These are phyloP conservation scores for Rhea americana DNA, from an alignment of 2,113 vertebrate species.

Conservation along the genomic window DNA sequence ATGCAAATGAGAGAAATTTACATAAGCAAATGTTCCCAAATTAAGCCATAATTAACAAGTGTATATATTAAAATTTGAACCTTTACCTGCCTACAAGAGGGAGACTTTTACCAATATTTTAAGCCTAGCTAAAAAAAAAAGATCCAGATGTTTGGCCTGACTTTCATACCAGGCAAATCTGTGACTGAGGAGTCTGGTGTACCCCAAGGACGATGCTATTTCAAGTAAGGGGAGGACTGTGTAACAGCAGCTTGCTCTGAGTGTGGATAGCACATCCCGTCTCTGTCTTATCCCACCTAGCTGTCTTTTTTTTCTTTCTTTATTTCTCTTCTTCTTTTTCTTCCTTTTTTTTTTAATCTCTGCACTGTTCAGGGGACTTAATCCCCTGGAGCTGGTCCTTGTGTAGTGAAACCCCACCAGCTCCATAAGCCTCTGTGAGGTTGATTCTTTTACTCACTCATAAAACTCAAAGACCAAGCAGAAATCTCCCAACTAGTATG, in stretches of 20 bases:
- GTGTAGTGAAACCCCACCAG: neutral
- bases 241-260: neutral
- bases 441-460: fast-evolving
- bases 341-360: neutral
- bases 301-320: too few species aligned
- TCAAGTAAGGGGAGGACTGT: neutral
- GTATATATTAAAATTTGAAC: neutral
- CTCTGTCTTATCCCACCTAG: neutral
- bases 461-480: neutral
- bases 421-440: neutral
- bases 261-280: neutral
- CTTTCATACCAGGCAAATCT: neutral
- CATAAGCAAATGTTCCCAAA: neutral
- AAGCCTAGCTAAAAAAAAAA: neutral
- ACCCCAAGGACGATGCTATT: neutral
- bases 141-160: neutral
- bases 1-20: neutral
- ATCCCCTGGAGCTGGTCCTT: neutral
- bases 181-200: neutral
- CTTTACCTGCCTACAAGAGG: neutral
- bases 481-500: neutral
- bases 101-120: neutral
- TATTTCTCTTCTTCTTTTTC: too few species aligned
- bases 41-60: neutral
- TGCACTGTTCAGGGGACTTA: neutral